A percentile compares a stretch with the other conserved stretches of the same genome.
Conservation (phyloP, 1,140 invertebrate species). For the Chionoecetes opilio region DNA sequence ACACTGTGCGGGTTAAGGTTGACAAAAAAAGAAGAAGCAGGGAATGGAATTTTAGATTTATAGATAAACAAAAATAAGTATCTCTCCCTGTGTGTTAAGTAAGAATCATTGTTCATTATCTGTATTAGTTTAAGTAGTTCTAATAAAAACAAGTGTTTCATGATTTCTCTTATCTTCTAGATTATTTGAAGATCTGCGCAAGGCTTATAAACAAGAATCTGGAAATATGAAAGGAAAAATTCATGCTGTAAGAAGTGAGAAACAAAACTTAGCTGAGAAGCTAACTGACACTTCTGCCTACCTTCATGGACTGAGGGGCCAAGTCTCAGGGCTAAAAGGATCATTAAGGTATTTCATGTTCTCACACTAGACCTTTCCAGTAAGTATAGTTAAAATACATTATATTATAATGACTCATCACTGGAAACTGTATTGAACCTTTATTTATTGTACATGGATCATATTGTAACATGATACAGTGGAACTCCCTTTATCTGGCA, state of each 20-base stretch:
- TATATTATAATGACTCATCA: too few relatives aligned
- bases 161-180: background rate
- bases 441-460: too few relatives aligned
- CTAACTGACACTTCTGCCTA: slow-evolving; percentile 56
- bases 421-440: too few relatives aligned
- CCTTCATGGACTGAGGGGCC: slow-evolving; percentile 50
- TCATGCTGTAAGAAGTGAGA: slow-evolving; percentile 58
- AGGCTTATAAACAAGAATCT: slow-evolving; percentile 52
- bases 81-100: too few relatives aligned
- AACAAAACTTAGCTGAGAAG: slow-evolving; percentile 62
- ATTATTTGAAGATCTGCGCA: slow-evolving; percentile 63
- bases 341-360: slow-evolving; percentile 49
- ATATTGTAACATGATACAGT: too few relatives aligned
- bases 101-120: background rate
- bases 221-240: slow-evolving; percentile 60
- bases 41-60: too few relatives aligned
- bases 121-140: background rate
- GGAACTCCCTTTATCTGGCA: too few relatives aligned
- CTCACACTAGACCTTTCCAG: too few relatives aligned
- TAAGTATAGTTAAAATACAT: too few relatives aligned
- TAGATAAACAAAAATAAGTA: too few relatives aligned
- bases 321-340: slow-evolving; percentile 65
- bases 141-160: background rate
- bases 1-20: too few relatives aligned
- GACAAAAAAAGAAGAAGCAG: too few relatives aligned